Evolutionary conservation across 2,888 invertebrate species (phyloP).

Genomic region (Drosophila suboccidentalis): DNA sequence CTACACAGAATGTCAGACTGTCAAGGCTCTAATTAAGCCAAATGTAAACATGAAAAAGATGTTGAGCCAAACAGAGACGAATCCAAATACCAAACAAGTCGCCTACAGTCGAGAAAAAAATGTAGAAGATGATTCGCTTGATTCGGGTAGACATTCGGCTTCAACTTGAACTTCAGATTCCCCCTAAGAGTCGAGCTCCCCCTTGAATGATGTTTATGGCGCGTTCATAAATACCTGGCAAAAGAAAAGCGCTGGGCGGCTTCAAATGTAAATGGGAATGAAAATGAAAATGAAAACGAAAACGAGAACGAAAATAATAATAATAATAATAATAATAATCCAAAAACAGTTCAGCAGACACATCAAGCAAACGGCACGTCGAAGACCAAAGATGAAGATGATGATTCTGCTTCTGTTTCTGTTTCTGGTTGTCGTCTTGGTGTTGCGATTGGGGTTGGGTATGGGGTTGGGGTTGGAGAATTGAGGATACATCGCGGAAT

Average conservation of each 20-base stretch:
- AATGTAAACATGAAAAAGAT: slow-evolving; percentile 62
- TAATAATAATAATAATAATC: slow-evolving; percentile 75
- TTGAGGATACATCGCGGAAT: slow-evolving; percentile 18
- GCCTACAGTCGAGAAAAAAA: background rate
- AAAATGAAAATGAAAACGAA: slow-evolving; percentile 24
- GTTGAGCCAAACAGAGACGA: slow-evolving; percentile 41
- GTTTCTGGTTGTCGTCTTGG: slow-evolving; percentile 9
- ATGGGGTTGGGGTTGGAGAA: background rate
- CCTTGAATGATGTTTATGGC: slow-evolving; percentile 36
- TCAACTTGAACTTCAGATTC: background rate
- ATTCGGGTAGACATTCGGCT: slow-evolving; percentile 14
- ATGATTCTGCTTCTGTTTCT: slow-evolving; percentile 23
- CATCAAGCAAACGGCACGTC: slow-evolving; percentile 51
- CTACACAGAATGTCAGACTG: slow-evolving; percentile 10
- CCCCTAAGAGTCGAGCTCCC: background rate
- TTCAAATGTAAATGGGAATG: slow-evolving; percentile 42
- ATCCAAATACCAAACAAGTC: slow-evolving; percentile 29
- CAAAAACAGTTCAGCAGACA: slow-evolving; percentile 61
- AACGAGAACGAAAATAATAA: slow-evolving; percentile 36
- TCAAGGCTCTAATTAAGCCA: slow-evolving; percentile 60
- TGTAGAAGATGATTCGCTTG: slow-evolving; percentile 1
- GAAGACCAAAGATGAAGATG: slow-evolving; percentile 15
- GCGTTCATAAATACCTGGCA: slow-evolving; percentile 66
- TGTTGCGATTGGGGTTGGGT: background rate
- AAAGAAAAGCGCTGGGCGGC: slow-evolving; percentile 17